These are phyloP conservation scores for Malurus leucopterus DNA, from an alignment of 2,797 vertebrate genomes.

Conservation along the genomic window DNA sequence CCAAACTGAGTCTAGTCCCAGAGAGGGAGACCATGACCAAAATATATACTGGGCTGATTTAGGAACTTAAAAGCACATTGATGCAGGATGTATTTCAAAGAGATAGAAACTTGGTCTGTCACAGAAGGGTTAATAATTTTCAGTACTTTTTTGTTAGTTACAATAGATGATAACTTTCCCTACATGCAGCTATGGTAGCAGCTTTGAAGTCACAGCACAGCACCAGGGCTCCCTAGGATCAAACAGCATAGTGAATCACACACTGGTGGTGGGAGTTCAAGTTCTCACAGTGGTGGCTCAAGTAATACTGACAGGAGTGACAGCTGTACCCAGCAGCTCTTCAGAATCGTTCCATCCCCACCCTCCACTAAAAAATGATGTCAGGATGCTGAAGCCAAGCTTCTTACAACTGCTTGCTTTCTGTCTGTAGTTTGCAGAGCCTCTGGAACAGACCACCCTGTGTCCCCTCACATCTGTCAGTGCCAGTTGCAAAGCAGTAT, in stretches of 20 bases:
- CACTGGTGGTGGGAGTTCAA: background rate
- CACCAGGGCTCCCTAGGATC: conserved; percentile 31
- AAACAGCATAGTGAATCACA: conserved; percentile 37
- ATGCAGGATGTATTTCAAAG: background rate
- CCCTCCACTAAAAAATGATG: background rate
- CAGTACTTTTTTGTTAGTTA: background rate
- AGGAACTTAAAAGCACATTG: background rate
- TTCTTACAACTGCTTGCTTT: background rate
- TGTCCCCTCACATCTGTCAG: background rate
- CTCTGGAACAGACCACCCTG: background rate
- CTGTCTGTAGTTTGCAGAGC: background rate
- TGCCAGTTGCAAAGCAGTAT: background rate
- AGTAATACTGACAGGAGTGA: conserved; percentile 9
- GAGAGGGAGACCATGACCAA: background rate
- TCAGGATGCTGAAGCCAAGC: background rate
- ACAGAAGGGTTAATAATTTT: conserved; percentile 11
- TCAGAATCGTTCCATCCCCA: background rate
- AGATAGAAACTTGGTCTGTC: background rate
- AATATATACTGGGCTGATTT: background rate
- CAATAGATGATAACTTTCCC: background rate
- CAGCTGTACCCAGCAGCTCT: background rate
- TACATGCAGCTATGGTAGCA: background rate
- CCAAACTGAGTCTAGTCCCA: background rate
- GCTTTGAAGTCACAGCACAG: conserved; percentile 41
- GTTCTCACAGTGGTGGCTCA: conserved; percentile 34